Evolutionary conservation across 2,797 vertebrate genomes (phyloP).

Genomic region (Sebastes umbrosus): DNA sequence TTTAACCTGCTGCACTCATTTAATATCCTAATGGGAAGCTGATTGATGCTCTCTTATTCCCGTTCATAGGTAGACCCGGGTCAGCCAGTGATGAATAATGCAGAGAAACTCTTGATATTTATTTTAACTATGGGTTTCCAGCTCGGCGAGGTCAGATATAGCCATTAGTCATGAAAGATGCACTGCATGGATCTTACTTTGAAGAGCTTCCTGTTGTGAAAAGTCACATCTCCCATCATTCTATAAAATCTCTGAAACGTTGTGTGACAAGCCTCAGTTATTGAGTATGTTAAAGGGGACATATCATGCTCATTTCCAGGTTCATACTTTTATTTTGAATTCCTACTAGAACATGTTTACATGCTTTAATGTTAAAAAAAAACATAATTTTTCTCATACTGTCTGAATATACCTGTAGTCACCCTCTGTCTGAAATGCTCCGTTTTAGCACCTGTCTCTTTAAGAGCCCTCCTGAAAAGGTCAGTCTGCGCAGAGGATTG

Average conservation of each 20-base stretch:
- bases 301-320: no score
- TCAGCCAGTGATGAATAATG: constrained; percentile 58
- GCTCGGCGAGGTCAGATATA: constrained; percentile 19
- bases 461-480: no score
- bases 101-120: constrained; percentile 32
- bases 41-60: constrained; percentile 37
- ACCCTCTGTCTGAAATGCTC: no score
- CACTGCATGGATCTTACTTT: background rate
- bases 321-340: no score
- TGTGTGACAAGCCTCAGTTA: background rate
- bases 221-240: background rate
- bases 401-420: no score
- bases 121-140: constrained; percentile 29
- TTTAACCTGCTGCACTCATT: constrained; percentile 39
- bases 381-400: no score
- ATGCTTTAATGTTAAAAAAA: no score
- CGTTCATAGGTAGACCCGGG: constrained; percentile 12
- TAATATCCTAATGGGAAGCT: constrained; percentile 23
- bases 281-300: no score
- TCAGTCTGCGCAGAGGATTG: no score
- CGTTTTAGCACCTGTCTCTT: no score
- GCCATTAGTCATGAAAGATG: constrained; percentile 4
- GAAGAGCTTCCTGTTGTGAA: constrained; percentile 6
- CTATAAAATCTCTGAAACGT: background rate
- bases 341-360: no score